A percentile compares a stretch with the other conserved stretches of the same genome.
Evolutionary conservation across 1,140 invertebrate genomes (phyloP).

Genomic region (Ptiloglossa arizonensis): DNA sequence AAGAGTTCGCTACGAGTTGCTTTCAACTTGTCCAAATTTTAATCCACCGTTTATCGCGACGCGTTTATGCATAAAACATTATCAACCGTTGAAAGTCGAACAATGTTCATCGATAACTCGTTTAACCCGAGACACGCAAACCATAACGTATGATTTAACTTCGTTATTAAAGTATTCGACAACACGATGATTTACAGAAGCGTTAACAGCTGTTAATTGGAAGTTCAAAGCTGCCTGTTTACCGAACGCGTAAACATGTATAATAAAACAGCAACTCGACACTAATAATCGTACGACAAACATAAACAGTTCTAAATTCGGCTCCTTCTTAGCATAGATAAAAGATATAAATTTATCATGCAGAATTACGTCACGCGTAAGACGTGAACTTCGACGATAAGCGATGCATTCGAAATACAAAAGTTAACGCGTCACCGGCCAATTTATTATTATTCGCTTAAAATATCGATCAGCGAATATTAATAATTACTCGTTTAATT

Average conservation of each 20-base stretch:
- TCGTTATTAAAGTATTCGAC: neutral
- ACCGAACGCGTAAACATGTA: neutral
- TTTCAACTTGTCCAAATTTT: neutral
- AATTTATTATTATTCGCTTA: too few relatives aligned
- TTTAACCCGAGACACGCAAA: neutral
- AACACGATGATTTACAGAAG: neutral
- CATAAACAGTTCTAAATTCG: conserved; percentile 33
- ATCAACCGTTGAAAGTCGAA: neutral
- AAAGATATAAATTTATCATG: conserved; percentile 38
- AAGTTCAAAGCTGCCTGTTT: neutral
- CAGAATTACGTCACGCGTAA: conserved; percentile 28
- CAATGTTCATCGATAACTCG: neutral
- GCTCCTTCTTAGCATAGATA: conserved; percentile 35
- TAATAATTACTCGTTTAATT: too few relatives aligned
- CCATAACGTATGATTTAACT: neutral
- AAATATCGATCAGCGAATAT: too few relatives aligned
- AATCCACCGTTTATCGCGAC: neutral
- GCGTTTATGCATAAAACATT: conserved; percentile 29
- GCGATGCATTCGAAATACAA: neutral
- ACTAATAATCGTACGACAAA: neutral
- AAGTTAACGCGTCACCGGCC: neutral
- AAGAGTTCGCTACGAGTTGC: neutral
- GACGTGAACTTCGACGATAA: conserved; percentile 29
- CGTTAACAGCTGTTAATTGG: neutral
- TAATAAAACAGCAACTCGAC: conserved; percentile 1